Percentiles rank a stretch among this genome's conserved stretches.
Evolutionary conservation across 2,113 vertebrate species (phyloP).

Genomic region (Tetrao urogallus): DNA sequence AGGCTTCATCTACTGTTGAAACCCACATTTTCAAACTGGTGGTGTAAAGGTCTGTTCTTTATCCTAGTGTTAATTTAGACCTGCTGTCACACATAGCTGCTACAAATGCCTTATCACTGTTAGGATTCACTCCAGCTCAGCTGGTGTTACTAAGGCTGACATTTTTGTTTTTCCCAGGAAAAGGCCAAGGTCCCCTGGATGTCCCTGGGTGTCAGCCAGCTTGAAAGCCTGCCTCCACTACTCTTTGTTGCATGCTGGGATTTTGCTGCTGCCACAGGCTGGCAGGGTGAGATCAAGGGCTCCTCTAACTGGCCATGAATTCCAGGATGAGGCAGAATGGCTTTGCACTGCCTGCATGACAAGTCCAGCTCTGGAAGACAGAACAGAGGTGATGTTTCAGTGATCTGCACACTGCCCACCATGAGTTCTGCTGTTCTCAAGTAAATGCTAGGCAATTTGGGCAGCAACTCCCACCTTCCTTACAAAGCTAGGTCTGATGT

Average conservation of each 20-base stretch:
- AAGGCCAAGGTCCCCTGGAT: not conserved
- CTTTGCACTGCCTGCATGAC: not conserved
- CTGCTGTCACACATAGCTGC: not conserved
- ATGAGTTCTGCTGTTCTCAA: accelerated
- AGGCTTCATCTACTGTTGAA: not conserved
- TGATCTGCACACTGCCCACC: not conserved
- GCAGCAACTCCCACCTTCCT: not conserved
- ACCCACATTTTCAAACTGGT: not conserved
- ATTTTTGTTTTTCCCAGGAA: not conserved
- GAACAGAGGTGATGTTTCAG: not conserved
- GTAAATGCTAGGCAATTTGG: not conserved
- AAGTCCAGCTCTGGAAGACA: not conserved
- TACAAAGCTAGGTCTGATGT: not conserved
- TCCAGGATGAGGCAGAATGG: not conserved
- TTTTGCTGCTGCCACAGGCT: not conserved
- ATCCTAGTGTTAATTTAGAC: not conserved
- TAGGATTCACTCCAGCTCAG: not conserved
- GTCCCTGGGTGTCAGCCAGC: not conserved
- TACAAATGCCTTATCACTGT: not conserved
- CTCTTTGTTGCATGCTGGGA: not conserved
- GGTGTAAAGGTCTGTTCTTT: not conserved
- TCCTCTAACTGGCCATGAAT: not conserved
- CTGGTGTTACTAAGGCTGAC: not conserved
- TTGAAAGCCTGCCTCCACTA: not conserved
- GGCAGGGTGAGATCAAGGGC: slow-evolving; percentile 27